These are phyloP conservation scores for Chionomys nivalis DNA, from an alignment of 2,113 vertebrate genomes.

Conservation along the genomic window DNA sequence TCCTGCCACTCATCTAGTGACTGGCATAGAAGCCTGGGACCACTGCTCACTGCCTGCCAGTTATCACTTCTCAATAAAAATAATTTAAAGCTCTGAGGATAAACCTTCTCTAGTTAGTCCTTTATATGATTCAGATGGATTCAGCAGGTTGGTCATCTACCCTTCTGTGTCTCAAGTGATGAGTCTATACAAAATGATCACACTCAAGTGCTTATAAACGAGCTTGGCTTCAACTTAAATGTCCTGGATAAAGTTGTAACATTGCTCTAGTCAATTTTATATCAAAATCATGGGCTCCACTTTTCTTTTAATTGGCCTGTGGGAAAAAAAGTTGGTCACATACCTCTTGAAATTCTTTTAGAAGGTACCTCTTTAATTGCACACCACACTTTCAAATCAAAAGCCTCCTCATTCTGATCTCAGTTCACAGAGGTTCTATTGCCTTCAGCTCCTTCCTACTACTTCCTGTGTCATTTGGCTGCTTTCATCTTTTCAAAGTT, in stretches of 20 bases:
- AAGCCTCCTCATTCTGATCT: background rate
- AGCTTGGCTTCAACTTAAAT: background rate
- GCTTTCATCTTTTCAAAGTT: conserved; percentile 28
- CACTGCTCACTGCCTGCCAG: conserved; percentile 9
- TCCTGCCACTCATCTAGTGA: background rate
- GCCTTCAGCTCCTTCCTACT: background rate
- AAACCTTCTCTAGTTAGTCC: conserved; percentile 31
- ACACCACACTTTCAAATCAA: background rate
- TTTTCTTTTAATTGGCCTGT: background rate
- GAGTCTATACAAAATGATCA: background rate
- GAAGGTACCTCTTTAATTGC: conserved; percentile 33
- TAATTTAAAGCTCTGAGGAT: conserved; percentile 58
- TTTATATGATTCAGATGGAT: background rate
- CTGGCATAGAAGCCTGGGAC: conserved; percentile 40
- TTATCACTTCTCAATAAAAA: conserved; percentile 51
- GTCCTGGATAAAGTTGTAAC: background rate
- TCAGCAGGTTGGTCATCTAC: background rate
- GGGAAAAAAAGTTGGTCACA: background rate
- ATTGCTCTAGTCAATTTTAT: background rate
- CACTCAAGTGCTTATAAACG: background rate
- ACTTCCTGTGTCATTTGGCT: background rate
- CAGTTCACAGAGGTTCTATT: background rate
- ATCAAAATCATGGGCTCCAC: background rate
- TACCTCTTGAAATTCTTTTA: background rate
- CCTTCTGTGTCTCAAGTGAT: background rate